Conservation (phyloP, 2,797 vertebrate genomes). For the Pteronotus mesoamericanus region DNA sequence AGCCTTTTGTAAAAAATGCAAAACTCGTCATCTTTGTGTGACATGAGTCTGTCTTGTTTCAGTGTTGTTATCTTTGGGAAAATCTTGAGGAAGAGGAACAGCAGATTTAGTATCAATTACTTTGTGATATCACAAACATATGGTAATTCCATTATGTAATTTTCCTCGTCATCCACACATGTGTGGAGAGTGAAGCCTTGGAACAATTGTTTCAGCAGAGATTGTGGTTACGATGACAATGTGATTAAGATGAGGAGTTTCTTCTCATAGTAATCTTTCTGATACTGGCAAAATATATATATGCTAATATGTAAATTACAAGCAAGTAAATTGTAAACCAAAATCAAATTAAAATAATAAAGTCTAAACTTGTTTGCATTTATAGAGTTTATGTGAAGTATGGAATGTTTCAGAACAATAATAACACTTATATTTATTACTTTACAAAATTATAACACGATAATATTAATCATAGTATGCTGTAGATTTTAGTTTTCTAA, state of each 20-base stretch:
- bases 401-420: neutral
- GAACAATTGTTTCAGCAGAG: neutral
- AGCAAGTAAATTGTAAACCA: neutral
- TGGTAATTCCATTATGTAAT: neutral
- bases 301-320: neutral
- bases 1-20: neutral
- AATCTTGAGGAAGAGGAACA: neutral
- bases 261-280: neutral
- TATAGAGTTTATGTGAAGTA: neutral
- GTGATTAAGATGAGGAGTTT: neutral
- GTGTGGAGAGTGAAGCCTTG: neutral
- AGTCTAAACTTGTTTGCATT: neutral
- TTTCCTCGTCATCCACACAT: neutral
- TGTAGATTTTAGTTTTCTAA: neutral
- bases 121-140: neutral
- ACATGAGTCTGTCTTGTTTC: neutral
- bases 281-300: neutral
- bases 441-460: neutral
- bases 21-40: neutral
- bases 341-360: neutral
- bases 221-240: neutral
- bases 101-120: neutral
- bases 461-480: neutral
- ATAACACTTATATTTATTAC: neutral
- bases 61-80: neutral